These are phyloP conservation scores for Cephonodes hylas DNA, from an alignment of 2,888 invertebrate species.

Conservation along the genomic window DNA sequence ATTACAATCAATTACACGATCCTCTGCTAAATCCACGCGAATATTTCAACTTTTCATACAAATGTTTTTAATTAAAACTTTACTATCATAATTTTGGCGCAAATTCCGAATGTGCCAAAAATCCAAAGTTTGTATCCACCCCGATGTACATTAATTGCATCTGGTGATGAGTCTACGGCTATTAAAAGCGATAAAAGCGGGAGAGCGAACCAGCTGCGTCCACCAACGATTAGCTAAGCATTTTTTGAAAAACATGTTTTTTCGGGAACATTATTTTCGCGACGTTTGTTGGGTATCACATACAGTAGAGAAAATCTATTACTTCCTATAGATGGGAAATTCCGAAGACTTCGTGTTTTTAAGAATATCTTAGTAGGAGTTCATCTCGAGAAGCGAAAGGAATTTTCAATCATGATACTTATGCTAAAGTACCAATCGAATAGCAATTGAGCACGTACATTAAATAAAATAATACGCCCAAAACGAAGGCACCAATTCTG, in stretches of 20 bases:
- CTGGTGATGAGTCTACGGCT: not conserved
- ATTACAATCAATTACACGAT: not conserved
- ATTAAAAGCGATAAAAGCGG: not conserved
- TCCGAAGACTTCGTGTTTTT: not conserved
- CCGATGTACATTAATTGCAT: slow-evolving; percentile 5
- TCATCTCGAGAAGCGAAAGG: too few relatives aligned
- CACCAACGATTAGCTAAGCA: not conserved
- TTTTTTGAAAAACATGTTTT: not conserved
- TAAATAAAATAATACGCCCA: too few relatives aligned
- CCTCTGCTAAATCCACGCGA: not conserved
- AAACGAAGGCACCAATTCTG: not conserved
- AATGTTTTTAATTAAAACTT: not conserved
- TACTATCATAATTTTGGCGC: not conserved
- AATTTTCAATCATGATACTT: too few relatives aligned
- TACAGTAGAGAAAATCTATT: too few relatives aligned
- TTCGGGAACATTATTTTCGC: not conserved
- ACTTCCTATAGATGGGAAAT: too few relatives aligned
- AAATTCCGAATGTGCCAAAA: not conserved
- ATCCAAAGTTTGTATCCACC: not conserved
- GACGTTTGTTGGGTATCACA: too few relatives aligned
- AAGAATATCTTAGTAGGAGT: too few relatives aligned
- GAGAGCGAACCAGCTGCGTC: not conserved
- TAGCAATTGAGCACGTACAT: too few relatives aligned
- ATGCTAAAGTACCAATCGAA: too few relatives aligned
- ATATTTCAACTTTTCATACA: not conserved